Percentiles rank a stretch among this genome's conserved stretches.
These are phyloP conservation scores for Harpegnathos saltator DNA, from an alignment of 1,140 invertebrate species.

Conservation along the genomic window DNA sequence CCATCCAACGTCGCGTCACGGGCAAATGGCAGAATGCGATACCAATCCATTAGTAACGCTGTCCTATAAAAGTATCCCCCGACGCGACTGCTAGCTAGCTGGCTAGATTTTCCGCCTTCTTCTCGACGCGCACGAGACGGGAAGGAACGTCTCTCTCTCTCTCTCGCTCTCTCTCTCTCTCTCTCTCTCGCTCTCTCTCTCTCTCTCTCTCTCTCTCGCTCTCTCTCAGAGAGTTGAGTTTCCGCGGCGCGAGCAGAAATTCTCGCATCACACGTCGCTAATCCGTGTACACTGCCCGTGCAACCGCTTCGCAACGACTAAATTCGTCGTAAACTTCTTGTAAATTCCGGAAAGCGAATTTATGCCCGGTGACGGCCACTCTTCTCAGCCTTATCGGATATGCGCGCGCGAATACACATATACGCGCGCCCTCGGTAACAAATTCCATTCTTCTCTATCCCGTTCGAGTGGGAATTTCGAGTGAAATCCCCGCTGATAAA, in stretches of 20 bases:
- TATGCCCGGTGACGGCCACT: conserved; percentile 1
- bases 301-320: conserved; percentile 15
- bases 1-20: conserved; percentile 11
- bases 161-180: too few relatives aligned
- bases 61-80: conserved; percentile 36
- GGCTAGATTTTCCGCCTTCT: not conserved
- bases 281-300: not conserved
- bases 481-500: not conserved
- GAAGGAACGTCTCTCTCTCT: not conserved
- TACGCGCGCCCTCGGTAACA: conserved; percentile 11
- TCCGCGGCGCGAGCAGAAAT: not conserved
- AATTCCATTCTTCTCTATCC: conserved; percentile 25
- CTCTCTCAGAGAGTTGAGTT: conserved; percentile 35
- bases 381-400: not conserved
- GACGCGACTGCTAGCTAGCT: conserved; percentile 9
- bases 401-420: not conserved
- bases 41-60: conserved; percentile 48
- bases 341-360: conserved; percentile 32
- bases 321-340: conserved; percentile 11
- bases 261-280: not conserved
- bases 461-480: not conserved
- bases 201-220: too few relatives aligned
- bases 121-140: conserved; percentile 8
- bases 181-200: too few relatives aligned
- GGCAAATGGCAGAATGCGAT: conserved; percentile 43